These are phyloP conservation scores for Oenanthe melanoleuca DNA, from an alignment of 2,113 vertebrate species.

Conservation along the genomic window DNA sequence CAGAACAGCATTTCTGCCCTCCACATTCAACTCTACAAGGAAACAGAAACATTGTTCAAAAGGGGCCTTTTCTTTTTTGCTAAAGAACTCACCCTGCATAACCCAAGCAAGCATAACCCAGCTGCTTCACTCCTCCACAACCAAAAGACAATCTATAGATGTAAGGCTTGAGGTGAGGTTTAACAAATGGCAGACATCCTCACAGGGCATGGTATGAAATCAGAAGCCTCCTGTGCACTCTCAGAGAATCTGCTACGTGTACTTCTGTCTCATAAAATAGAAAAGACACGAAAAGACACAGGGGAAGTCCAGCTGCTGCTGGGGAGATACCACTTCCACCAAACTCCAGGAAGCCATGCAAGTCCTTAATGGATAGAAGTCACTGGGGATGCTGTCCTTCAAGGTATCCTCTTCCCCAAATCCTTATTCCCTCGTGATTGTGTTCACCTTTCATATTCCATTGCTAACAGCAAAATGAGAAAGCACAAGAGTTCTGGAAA, in stretches of 20 bases:
- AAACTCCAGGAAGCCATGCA: neutral
- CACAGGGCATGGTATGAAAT: neutral
- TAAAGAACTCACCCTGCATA: neutral
- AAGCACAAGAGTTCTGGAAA: neutral
- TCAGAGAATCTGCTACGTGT: neutral
- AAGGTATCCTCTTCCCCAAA: neutral
- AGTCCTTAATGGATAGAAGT: neutral
- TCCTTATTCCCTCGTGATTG: neutral
- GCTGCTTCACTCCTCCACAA: neutral
- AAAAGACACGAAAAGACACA: neutral
- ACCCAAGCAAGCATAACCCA: fast-evolving
- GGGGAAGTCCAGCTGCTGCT: neutral
- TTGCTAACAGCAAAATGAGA: neutral
- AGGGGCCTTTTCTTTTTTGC: neutral
- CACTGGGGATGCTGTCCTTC: neutral
- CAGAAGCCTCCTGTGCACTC: neutral
- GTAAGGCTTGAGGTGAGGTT: neutral
- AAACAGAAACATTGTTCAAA: neutral
- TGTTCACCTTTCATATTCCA: neutral
- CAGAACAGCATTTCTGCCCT: neutral
- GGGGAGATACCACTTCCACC: neutral
- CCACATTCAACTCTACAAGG: neutral
- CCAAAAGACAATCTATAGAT: neutral
- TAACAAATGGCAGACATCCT: neutral
- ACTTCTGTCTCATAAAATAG: neutral